Conservation (phyloP, 2,113 vertebrate genomes). For the Sprattus sprattus region DNA sequence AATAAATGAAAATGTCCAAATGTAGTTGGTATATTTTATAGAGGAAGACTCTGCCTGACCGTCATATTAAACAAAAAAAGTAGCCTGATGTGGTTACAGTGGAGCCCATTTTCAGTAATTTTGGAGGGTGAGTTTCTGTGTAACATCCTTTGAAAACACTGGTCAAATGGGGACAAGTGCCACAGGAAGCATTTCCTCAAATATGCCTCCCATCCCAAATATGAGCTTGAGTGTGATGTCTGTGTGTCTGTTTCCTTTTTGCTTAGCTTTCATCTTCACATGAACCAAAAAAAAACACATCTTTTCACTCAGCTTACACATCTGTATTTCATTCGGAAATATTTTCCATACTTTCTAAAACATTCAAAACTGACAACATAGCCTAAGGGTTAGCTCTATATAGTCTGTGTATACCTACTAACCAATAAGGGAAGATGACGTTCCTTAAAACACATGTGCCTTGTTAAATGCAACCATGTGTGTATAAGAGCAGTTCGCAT, state of each 20-base stretch:
- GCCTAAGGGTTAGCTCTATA: background rate
- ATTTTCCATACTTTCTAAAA: background rate
- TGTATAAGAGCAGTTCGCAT: background rate
- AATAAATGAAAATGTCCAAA: too few relatives aligned
- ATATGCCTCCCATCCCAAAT: conserved; percentile 6
- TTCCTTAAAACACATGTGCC: background rate
- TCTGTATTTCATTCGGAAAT: background rate
- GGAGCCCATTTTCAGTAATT: background rate
- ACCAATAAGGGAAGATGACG: background rate
- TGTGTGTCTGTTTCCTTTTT: conserved; percentile 10
- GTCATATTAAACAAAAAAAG: background rate
- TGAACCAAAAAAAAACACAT: background rate
- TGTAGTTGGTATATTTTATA: too few relatives aligned
- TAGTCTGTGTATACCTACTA: background rate
- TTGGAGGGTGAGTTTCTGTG: background rate
- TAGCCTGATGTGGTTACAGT: background rate
- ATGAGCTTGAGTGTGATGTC: background rate
- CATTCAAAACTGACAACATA: background rate
- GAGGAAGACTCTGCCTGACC: background rate
- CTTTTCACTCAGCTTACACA: background rate
- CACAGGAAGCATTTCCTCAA: background rate
- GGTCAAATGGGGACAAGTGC: background rate
- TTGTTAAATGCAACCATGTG: background rate
- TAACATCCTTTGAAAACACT: background rate
- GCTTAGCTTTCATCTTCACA: background rate